Evolutionary conservation across 1,140 invertebrate genomes (phyloP), one percentile per base, ranked within the genome.

Genomic region (Drosophila yakuba): DNA sequence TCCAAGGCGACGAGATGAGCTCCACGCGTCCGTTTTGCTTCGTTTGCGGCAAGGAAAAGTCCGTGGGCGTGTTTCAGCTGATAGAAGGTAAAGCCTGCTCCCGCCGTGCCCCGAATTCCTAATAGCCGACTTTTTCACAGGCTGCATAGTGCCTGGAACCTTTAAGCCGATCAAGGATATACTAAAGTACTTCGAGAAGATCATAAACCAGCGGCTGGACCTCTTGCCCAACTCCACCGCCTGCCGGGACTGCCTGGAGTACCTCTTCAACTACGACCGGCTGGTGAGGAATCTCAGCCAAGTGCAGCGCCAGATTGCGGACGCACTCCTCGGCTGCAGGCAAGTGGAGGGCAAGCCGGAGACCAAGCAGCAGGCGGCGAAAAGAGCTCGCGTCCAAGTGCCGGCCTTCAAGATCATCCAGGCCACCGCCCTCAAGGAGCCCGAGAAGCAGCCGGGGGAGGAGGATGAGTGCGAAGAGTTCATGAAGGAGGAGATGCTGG

Each of bases 111-210:
- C 17, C 10, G 2, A 61, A 60, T 48, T 14, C 8, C n/a, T 58
- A 36, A 67, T 48, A 15, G 8, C 2, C 12, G 12, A 44, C 8
- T 50, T 62, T 47, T 52, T 79, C 32, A 1, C 67, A 85, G 82
- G 82, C 25, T 86, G 82, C 52, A 86, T 86, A 12, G 82, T 86
- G 25, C 82, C 82, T 25, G 82, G 82, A 14, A 86, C 82, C 7
- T 86, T 86, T n/a, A 86, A 86, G 50, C 82, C 82, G 1, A 86
- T 86, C 10, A 86, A 86, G 48, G 82, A 88, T 48, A 86, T 86
- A 38, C 25, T 86, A 0, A 86, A 86, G 45, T 79, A 86, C 32
- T 86, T 86, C 45, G 82, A 86, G 28, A 86, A 83, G 47, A 81
- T 86, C 10, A 86, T 86, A 10, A 88, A 86, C 50, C 82, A 83